Evolutionary conservation across 2,113 vertebrate genomes (phyloP).

Genomic region (Cnemophilus loriae): DNA sequence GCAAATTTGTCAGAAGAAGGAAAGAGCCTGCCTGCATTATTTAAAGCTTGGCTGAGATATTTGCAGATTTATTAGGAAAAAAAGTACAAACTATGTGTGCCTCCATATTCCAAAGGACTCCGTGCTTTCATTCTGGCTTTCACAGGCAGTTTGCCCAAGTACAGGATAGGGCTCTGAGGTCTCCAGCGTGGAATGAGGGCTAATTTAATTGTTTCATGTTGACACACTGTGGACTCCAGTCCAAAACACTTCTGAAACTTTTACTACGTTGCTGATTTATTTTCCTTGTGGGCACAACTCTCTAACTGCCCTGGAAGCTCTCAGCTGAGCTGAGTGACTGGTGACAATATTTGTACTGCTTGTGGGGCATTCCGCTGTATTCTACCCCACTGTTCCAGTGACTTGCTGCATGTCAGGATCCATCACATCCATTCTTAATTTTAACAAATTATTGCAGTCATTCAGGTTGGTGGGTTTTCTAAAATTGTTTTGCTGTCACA

Average conservation of each 20-base stretch:
- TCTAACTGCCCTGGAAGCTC: not conserved
- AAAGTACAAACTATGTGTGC: not conserved
- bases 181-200: not conserved
- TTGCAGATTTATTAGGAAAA: not conserved
- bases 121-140: not conserved
- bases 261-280: not conserved
- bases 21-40: not conserved
- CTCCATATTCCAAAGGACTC: not conserved
- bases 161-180: not conserved
- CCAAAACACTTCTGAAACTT: not conserved
- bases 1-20: not conserved
- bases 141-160: not conserved
- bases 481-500: not conserved
- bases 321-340: not conserved
- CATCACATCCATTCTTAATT: not conserved
- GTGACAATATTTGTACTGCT: not conserved
- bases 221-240: not conserved
- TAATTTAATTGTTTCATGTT: constrained; percentile 7
- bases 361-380: not conserved
- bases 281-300: not conserved
- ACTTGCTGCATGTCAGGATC: not conserved
- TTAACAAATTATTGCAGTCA: not conserved
- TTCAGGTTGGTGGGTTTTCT: not conserved
- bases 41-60: not conserved
- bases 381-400: not conserved